phyloP scores from a whole-genome alignment of 1,140 invertebrate genomes.

The Leptinotarsa undecemlineata region DNA sequence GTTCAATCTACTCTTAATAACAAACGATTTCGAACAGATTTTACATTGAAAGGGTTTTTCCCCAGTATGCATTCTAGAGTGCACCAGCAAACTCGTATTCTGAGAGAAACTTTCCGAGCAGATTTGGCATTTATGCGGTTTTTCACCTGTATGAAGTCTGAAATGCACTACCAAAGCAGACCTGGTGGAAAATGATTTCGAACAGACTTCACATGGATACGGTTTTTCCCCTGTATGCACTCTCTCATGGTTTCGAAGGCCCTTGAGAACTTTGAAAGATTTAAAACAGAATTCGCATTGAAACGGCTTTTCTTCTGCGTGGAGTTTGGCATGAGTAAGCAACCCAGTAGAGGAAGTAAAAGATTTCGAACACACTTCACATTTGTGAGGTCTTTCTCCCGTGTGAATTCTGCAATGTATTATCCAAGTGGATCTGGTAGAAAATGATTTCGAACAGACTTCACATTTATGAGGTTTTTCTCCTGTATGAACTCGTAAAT shows the following conservation, averaged over 20 bases:
- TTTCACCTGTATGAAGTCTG: constrained; percentile 72
- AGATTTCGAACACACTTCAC: constrained; percentile 58
- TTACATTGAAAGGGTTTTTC: neutral
- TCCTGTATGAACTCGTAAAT: neutral
- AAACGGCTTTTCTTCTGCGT: constrained; percentile 50
- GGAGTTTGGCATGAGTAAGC: constrained; percentile 63
- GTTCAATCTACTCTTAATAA: neutral
- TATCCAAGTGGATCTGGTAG: neutral
- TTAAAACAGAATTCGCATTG: constrained; percentile 36
- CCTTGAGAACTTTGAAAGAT: constrained; percentile 68
- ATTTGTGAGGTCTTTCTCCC: constrained; percentile 44
- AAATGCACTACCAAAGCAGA: constrained; percentile 55
- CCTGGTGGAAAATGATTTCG: constrained; percentile 70
- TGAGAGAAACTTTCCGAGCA: neutral
- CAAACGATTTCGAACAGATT: neutral
- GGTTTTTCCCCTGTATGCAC: constrained; percentile 76
- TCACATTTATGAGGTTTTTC: neutral
- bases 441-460: neutral
- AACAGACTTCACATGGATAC: constrained; percentile 74
- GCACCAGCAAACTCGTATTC: neutral
- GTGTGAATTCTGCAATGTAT: neutral
- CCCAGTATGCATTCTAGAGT: neutral
- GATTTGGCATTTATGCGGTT: constrained; percentile 60
- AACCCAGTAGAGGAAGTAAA: constrained; percentile 56
- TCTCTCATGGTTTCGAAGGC: constrained; percentile 72